A percentile compares a stretch with the other conserved stretches of the same genome.
These are phyloP conservation scores for Hybognathus amarus DNA, from an alignment of 2,797 vertebrate species.

Conservation along the genomic window DNA sequence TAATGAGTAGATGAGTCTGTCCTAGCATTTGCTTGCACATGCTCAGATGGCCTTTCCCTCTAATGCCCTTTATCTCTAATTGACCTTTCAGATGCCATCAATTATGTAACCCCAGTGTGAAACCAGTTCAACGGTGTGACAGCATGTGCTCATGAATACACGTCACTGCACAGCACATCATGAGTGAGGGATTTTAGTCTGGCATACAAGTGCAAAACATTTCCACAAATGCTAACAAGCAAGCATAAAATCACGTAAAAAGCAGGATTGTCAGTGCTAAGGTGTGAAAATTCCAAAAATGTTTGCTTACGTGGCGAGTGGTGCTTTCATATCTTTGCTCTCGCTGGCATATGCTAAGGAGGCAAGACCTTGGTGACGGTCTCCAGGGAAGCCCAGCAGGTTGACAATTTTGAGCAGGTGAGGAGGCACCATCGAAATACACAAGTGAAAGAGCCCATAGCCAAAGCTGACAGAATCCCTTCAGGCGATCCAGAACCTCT, in stretches of 20 bases:
- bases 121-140: background rate
- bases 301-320: conserved; percentile 96
- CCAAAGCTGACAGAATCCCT: conserved; percentile 99
- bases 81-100: conserved; percentile 30
- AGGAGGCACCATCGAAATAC: conserved; percentile 99
- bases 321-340: conserved; percentile 99
- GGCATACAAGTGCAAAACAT: background rate
- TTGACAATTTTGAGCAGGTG: conserved; percentile 99
- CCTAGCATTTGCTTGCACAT: background rate
- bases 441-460: conserved; percentile 99
- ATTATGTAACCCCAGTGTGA: conserved; percentile 32
- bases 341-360: conserved; percentile 96
- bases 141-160: background rate
- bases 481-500: conserved; percentile 89
- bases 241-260: background rate
- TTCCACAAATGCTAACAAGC: background rate
- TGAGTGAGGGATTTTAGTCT: background rate
- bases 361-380: conserved; percentile 95
- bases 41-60: background rate
- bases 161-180: background rate
- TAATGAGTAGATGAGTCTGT: background rate
- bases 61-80: conserved; percentile 35
- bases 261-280: background rate
- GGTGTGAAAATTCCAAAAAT: background rate
- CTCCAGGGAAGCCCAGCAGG: conserved; percentile 98